These are phyloP conservation scores for Phenganax subtilis DNA, from an alignment of 92 coral and sea anemone species.

Conservation along the genomic window DNA sequence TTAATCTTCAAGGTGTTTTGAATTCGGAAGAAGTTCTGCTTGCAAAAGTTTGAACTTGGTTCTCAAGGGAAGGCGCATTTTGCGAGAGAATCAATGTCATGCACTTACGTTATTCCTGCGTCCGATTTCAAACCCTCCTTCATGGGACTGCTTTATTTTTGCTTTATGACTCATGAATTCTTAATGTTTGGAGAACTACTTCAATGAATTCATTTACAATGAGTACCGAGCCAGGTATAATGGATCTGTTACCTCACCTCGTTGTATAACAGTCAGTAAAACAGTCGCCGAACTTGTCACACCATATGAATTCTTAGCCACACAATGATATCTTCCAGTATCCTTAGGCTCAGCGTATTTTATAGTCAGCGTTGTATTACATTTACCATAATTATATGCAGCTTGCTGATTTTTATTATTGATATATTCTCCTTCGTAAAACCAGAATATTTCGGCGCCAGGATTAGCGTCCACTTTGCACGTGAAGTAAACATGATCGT, in stretches of 20 bases:
- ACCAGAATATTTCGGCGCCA: constrained; percentile 18
- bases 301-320: constrained; percentile 17
- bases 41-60: too few relatives aligned
- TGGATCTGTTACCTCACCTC: neutral
- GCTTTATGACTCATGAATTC: too few relatives aligned
- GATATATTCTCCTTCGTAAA: constrained; percentile 18
- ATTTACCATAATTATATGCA: neutral
- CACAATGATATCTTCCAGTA: constrained; percentile 21
- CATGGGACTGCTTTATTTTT: too few relatives aligned
- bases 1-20: too few relatives aligned
- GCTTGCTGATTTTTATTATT: neutral
- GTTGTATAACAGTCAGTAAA: neutral
- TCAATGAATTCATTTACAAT: too few relatives aligned
- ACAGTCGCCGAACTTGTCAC: neutral
- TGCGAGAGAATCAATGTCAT: too few relatives aligned
- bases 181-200: too few relatives aligned
- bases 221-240: too few relatives aligned
- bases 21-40: too few relatives aligned
- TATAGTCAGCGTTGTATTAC: constrained; percentile 17
- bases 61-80: too few relatives aligned
- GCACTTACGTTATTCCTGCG: too few relatives aligned
- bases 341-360: neutral
- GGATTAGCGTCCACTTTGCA: constrained; percentile 10
- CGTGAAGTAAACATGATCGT: neutral
- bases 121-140: too few relatives aligned